phyloP scores from a whole-genome alignment of 2,888 invertebrate species.

The Gnatocerus cornutus region DNA sequence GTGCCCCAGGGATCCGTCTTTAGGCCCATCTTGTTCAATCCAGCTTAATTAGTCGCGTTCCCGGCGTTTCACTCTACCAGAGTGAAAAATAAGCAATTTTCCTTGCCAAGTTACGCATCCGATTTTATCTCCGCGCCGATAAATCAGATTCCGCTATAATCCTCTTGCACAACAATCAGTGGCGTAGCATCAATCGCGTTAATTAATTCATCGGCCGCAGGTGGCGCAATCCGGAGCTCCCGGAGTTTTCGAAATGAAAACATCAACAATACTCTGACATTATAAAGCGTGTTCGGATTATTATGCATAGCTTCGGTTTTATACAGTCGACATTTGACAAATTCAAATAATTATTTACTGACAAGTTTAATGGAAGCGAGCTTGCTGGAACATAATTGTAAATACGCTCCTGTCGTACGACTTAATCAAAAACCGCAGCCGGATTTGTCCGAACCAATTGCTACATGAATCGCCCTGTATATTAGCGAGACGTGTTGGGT shows the following conservation, averaged over 20 bases:
- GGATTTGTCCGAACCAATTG: constrained; percentile 22
- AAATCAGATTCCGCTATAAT: constrained; percentile 38
- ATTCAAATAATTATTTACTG: constrained; percentile 42
- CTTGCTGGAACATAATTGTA: constrained; percentile 28
- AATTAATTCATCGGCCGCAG: constrained; percentile 19
- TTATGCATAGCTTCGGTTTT: constrained; percentile 27
- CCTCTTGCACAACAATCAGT: constrained; percentile 11
- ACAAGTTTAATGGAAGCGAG: constrained; percentile 38
- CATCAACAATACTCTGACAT: constrained; percentile 43
- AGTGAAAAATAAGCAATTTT: constrained; percentile 57
- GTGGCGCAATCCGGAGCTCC: constrained; percentile 17
- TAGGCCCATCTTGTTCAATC: too few relatives aligned
- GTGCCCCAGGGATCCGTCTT: too few relatives aligned
- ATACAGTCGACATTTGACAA: constrained; percentile 36
- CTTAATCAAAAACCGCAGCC: constrained; percentile 34
- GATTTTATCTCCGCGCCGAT: constrained; percentile 46
- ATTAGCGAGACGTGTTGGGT: constrained; percentile 14
- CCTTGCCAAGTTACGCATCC: constrained; percentile 40
- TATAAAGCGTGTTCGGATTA: constrained; percentile 25
- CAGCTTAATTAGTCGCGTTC: too few relatives aligned
- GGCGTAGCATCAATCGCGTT: constrained; percentile 28
- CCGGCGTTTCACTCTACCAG: constrained; percentile 53
- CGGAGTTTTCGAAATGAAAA: constrained; percentile 41
- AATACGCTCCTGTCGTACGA: constrained; percentile 33
- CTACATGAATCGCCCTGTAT: not conserved